A percentile compares a stretch with the other conserved stretches of the same genome.
Evolutionary conservation across 1,140 invertebrate genomes (phyloP).

Genomic region (Zaprionus inermis): DNA sequence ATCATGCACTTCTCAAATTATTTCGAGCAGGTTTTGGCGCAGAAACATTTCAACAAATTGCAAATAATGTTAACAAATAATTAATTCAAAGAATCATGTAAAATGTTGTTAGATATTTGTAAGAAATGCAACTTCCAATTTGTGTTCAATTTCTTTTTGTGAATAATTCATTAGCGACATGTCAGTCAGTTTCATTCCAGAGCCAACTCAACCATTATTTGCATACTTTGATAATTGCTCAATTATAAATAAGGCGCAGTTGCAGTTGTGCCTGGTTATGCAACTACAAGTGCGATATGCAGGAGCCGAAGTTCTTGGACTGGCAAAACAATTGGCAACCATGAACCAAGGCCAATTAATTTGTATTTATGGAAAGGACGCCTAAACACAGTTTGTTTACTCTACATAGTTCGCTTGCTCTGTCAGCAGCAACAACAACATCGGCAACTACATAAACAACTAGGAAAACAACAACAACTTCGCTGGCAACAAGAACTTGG

Average conservation of each 20-base stretch:
- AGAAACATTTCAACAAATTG: too few relatives aligned
- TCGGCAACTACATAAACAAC: background rate
- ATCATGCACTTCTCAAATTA: too few relatives aligned
- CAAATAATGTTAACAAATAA: too few relatives aligned
- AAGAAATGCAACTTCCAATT: background rate
- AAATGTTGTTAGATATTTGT: background rate
- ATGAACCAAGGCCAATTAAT: slow-evolving; percentile 49
- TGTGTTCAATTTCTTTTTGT: background rate
- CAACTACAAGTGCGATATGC: background rate
- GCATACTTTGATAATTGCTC: slow-evolving; percentile 11
- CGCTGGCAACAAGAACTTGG: slow-evolving; percentile 14
- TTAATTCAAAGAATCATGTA: too few relatives aligned
- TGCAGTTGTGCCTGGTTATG: background rate
- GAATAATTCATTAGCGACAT: background rate
- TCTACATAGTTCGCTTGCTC: slow-evolving; percentile 10
- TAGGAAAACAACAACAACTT: slow-evolving; percentile 9
- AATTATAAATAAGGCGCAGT: slow-evolving; percentile 14
- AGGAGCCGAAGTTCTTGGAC: background rate
- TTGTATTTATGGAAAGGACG: slow-evolving; percentile 44
- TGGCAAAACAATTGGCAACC: slow-evolving; percentile 30
- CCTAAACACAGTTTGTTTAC: slow-evolving; percentile 34
- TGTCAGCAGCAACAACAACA: slow-evolving; percentile 12
- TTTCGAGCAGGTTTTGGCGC: too few relatives aligned
- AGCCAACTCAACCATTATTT: slow-evolving; percentile 1
- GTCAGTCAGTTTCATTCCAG: background rate